Conservation (phyloP, 2,113 vertebrate species). For the Anser cygnoides region DNA sequence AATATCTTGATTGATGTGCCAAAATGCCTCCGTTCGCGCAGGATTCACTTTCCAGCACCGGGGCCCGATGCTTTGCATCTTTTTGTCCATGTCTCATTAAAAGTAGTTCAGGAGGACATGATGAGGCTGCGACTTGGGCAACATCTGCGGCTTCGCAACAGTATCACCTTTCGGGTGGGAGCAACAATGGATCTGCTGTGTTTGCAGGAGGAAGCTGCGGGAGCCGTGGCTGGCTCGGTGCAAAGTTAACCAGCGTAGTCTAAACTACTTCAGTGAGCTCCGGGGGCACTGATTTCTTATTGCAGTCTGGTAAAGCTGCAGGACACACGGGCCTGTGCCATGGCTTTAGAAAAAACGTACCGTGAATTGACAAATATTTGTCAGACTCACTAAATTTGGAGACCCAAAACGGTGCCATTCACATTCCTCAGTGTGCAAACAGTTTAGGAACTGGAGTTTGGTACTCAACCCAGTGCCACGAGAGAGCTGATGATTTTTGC, state of each 20-base stretch:
- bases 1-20: background rate
- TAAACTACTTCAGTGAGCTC: background rate
- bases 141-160: background rate
- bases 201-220: background rate
- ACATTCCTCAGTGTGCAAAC: background rate
- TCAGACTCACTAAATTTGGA: background rate
- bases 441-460: background rate
- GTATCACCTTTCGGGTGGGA: constrained; percentile 1
- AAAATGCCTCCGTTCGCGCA: constrained; percentile 8
- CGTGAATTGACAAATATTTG: background rate
- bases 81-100: background rate
- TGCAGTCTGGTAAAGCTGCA: background rate
- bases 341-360: fast-evolving
- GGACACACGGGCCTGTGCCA: background rate
- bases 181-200: background rate
- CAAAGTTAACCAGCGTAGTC: background rate
- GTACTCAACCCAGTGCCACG: background rate
- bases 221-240: background rate
- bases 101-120: background rate
- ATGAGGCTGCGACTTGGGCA: background rate
- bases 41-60: background rate
- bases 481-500: background rate
- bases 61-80: background rate
- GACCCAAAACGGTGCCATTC: too few species aligned
- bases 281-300: background rate